phyloP scores from a whole-genome alignment of 2,113 vertebrate genomes.

The Philantomba maxwellii region DNA sequence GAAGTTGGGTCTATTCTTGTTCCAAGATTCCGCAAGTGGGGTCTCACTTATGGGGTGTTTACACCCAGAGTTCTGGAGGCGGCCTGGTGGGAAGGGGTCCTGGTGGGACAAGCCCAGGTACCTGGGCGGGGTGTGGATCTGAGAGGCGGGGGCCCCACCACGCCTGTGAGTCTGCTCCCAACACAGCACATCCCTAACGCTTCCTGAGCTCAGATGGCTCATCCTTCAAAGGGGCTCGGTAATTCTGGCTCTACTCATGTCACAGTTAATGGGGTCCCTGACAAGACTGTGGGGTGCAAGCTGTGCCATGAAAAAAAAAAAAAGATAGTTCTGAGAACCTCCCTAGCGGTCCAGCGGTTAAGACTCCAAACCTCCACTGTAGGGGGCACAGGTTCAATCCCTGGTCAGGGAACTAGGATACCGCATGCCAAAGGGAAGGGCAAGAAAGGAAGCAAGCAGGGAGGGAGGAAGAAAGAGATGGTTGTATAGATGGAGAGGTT shows the following conservation, averaged over 20 bases:
- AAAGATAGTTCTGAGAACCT: neutral
- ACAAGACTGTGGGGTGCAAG: neutral
- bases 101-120: neutral
- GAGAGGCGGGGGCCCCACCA: neutral
- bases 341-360: neutral
- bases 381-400: neutral
- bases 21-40: neutral
- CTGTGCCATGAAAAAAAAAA: neutral
- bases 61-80: neutral
- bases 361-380: neutral
- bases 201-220: neutral
- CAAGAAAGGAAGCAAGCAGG: neutral
- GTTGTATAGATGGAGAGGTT: neutral
- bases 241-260: neutral
- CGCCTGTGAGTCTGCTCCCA: rapidly evolving
- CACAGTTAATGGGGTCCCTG: neutral
- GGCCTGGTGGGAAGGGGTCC: neutral
- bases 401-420: neutral
- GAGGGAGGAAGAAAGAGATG: neutral
- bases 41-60: neutral
- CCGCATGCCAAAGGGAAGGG: neutral
- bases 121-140: neutral
- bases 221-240: neutral
- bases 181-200: neutral
- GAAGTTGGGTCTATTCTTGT: neutral